phyloP scores from a whole-genome alignment of 2,888 invertebrate species.

The Agrotis clavis region DNA sequence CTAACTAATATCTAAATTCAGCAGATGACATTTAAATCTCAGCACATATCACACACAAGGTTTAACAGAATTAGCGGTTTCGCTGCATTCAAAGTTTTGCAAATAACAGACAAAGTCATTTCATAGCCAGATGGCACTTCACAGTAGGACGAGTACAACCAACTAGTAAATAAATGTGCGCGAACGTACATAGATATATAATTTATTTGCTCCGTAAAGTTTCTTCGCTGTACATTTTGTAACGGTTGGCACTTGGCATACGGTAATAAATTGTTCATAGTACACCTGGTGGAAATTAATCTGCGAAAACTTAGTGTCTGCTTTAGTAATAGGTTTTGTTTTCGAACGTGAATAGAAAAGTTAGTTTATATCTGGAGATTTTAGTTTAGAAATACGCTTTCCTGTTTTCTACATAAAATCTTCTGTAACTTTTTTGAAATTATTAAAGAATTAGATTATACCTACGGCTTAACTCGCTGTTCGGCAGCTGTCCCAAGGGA shows the following conservation, averaged over 20 bases:
- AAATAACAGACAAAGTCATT: constrained; percentile 58
- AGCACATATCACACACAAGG: constrained; percentile 1
- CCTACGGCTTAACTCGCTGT: too few species aligned
- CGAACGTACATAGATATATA: constrained; percentile 47
- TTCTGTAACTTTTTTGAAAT: too few species aligned
- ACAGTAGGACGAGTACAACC: constrained; percentile 59
- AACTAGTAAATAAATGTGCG: constrained; percentile 54
- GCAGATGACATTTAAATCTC: constrained; percentile 21
- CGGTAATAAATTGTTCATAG: constrained; percentile 56
- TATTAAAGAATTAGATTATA: too few species aligned
- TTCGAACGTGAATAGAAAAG: constrained; percentile 19
- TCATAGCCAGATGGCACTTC: constrained; percentile 64
- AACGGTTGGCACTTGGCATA: constrained; percentile 48
- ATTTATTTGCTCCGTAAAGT: constrained; percentile 65
- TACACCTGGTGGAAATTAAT: constrained; percentile 59
- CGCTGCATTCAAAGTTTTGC: constrained; percentile 57
- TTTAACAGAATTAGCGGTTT: constrained; percentile 53
- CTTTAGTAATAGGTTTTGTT: constrained; percentile 39
- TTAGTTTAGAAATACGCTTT: not conserved
- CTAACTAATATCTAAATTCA: not conserved
- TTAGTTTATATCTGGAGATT: constrained; percentile 1
- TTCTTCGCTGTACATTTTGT: constrained; percentile 59
- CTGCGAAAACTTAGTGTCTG: constrained; percentile 39
- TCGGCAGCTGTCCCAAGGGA: too few species aligned
- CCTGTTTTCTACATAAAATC: not conserved